Evolutionary conservation across 1,140 invertebrate species (phyloP), one percentile per base, ranked within the genome.

Genomic region (Globodera ellingtonae): DNA sequence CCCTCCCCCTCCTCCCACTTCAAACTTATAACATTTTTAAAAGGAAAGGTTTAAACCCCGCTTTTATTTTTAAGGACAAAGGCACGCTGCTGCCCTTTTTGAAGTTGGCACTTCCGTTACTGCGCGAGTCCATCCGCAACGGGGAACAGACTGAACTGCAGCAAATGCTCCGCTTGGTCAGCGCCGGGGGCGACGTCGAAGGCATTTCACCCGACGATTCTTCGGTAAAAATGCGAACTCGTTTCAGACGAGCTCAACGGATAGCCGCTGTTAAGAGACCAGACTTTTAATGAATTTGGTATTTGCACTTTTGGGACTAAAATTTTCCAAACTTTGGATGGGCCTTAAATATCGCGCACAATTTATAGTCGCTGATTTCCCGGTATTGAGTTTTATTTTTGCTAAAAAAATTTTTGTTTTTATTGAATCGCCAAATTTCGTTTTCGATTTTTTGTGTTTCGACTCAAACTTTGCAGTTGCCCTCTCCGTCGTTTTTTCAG

Each of bases 11-110:
- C 35, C 35, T 2, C 35, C 35, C 35, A 35, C 35, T 35, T 35
- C 35, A 35, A 35, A 35, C 3, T 35, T 35, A 35, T 24, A 35
- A 35, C 1, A 35, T 35, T 35, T 35, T 35, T 35, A 0, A 35
- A 35, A 35, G 0, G 35, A 35, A 35, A 2, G 35, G 35, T 35
- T 35, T 2, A 35, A 35, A 35, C 1, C 1, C 9, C 52, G 15
- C 8, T 52, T 52, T 52, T 52, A 15, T 15, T 52, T 52, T 52
- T 52, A 62, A 77, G 46, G 75, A 77, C 69, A 77, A 77, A 67
- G 75, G 75, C n/a, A 77, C 52, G 44, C 48, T 77, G 9, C 48
- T 77, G 65, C 75, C 75, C 15, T 77, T 77, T 67, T 46, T 77
- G 65, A 65, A 69, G 9, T 24, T 52, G 21, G 35, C 75, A 67